phyloP scores from a whole-genome alignment of 2,888 invertebrate genomes.

The Apotomis capreana region DNA sequence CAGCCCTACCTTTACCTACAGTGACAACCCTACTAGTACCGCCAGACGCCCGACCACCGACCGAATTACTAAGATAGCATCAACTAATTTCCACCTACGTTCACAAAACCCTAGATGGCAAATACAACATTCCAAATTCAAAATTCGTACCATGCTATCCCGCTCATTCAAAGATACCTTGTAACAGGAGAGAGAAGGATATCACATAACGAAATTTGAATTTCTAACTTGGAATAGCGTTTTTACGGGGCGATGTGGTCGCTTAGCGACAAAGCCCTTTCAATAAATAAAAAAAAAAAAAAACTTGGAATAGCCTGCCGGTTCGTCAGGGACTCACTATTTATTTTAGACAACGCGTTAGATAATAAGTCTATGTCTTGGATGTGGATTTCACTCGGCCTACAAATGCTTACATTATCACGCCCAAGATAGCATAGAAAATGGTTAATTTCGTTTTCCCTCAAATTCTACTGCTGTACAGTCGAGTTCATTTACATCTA shows the following conservation, averaged over 20 bases:
- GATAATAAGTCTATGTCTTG: neutral
- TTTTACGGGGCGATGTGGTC: too few species aligned
- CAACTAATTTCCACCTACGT: conserved; percentile 56
- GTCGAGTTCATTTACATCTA: too few species aligned
- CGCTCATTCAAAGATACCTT: too few species aligned
- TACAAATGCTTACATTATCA: neutral
- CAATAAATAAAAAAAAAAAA: too few species aligned
- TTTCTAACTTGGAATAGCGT: too few species aligned
- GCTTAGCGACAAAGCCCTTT: too few species aligned
- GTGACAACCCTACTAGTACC: conserved; percentile 9
- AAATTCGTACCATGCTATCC: too few species aligned
- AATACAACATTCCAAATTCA: too few species aligned
- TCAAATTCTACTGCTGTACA: too few species aligned
- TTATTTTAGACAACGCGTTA: conserved; percentile 1
- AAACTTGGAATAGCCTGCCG: neutral
- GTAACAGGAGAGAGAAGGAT: too few species aligned
- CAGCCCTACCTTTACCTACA: neutral
- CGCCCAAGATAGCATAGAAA: neutral
- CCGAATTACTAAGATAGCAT: conserved; percentile 59
- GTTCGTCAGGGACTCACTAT: neutral
- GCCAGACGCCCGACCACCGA: conserved; percentile 10
- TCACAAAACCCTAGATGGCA: neutral
- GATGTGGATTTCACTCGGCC: neutral
- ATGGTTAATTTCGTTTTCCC: too few species aligned
- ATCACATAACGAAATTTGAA: too few species aligned